Conservation (phyloP, 2,113 vertebrate species). For the Crotalus helleri region DNA sequence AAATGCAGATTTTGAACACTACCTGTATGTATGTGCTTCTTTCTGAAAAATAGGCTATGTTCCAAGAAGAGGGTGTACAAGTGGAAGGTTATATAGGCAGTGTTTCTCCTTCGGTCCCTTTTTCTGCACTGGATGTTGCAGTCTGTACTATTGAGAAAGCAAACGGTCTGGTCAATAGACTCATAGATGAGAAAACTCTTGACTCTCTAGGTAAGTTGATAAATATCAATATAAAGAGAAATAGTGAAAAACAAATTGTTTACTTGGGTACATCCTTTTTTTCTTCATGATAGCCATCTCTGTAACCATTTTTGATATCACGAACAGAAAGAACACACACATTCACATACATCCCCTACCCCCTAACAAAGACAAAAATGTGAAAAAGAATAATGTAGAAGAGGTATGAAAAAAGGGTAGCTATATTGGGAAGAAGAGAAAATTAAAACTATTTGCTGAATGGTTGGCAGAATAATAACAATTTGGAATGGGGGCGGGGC, state of each 20-base stretch:
- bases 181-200: conserved; percentile 90
- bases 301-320: neutral
- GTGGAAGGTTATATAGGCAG: conserved; percentile 95
- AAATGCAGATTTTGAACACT: neutral
- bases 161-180: conserved; percentile 89
- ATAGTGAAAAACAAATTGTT: neutral
- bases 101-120: conserved; percentile 78
- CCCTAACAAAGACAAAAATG: neutral
- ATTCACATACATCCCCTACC: neutral
- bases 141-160: conserved; percentile 98
- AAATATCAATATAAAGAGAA: neutral
- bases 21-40: conserved; percentile 11
- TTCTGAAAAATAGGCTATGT: conserved; percentile 77
- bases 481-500: no score
- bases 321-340: no score
- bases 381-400: neutral
- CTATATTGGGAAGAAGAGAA: neutral
- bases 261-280: neutral
- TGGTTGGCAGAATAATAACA: neutral
- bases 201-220: conserved; percentile 80
- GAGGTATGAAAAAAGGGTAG: neutral
- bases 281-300: neutral
- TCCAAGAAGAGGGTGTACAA: conserved; percentile 85
- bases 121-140: conserved; percentile 85
- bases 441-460: neutral